Evolutionary conservation across 2,888 invertebrate species (phyloP).

Genomic region (Homarus gammarus): DNA sequence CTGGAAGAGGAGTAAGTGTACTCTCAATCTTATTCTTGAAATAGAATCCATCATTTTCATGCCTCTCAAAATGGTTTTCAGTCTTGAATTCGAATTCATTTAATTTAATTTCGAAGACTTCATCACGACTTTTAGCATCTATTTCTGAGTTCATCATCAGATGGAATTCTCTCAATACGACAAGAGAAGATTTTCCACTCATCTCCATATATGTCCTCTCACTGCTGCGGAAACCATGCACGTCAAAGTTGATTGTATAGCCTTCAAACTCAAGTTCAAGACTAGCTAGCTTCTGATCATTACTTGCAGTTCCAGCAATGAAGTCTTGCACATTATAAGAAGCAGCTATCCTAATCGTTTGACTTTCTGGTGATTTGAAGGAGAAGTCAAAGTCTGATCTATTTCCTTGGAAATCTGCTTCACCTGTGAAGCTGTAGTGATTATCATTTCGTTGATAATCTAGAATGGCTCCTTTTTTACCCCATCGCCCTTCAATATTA

Average conservation of each 20-base stretch:
- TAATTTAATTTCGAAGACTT: slow-evolving; percentile 56
- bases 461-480: slow-evolving; percentile 45
- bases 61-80: slow-evolving; percentile 63
- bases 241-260: slow-evolving; percentile 19
- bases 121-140: slow-evolving; percentile 49
- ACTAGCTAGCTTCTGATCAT: slow-evolving; percentile 48
- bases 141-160: slow-evolving; percentile 69
- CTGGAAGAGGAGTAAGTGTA: slow-evolving; percentile 62
- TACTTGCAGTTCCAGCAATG: slow-evolving; percentile 39
- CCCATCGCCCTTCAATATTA: slow-evolving; percentile 61
- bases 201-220: slow-evolving; percentile 59
- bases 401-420: slow-evolving; percentile 53
- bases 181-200: slow-evolving; percentile 27
- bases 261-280: slow-evolving; percentile 59
- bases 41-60: slow-evolving; percentile 63
- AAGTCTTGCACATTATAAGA: slow-evolving; percentile 56
- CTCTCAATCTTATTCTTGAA: slow-evolving; percentile 63
- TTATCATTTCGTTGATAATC: slow-evolving; percentile 67
- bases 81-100: slow-evolving; percentile 69
- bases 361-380: slow-evolving; percentile 50
- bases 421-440: slow-evolving; percentile 52
- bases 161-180: slow-evolving; percentile 23
- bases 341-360: slow-evolving; percentile 47
- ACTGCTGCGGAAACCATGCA: slow-evolving; percentile 59
- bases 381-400: slow-evolving; percentile 65